phyloP scores from a whole-genome alignment of 2,113 vertebrate species.

The Mus pahari region DNA sequence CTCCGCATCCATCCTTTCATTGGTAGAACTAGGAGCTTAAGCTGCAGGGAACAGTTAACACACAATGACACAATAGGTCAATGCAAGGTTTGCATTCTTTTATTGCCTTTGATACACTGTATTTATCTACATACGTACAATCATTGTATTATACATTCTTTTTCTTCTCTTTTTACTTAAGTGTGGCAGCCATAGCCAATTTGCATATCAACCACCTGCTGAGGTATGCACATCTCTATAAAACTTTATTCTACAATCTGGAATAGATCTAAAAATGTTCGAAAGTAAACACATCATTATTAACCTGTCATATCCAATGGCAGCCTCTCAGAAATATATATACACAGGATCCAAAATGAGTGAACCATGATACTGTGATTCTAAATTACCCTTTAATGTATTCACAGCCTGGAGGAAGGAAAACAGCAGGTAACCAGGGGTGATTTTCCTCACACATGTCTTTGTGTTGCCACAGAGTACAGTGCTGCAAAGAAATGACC shows the following conservation, averaged over 20 bases:
- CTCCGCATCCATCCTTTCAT: constrained; percentile 37
- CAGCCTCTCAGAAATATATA: constrained; percentile 72
- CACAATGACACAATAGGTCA: constrained; percentile 17
- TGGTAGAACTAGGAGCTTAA: constrained; percentile 39
- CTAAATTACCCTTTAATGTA: constrained; percentile 29
- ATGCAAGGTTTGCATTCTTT: constrained; percentile 45
- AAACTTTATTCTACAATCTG: constrained; percentile 81
- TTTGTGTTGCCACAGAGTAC: constrained; percentile 57
- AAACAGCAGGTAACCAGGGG: neutral
- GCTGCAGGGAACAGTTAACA: constrained; percentile 48
- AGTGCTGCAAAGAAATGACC: constrained; percentile 48
- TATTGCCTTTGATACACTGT: constrained; percentile 10
- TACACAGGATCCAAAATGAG: constrained; percentile 73
- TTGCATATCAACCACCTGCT: constrained; percentile 81
- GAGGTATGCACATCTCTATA: constrained; percentile 74
- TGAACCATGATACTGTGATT: constrained; percentile 43
- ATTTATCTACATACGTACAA: constrained; percentile 20
- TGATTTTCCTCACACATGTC: constrained; percentile 20
- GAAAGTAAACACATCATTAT: constrained; percentile 81
- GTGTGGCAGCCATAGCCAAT: constrained; percentile 77
- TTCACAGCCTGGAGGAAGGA: neutral
- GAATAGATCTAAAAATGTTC: constrained; percentile 81
- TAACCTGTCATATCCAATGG: constrained; percentile 74
- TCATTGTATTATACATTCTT: constrained; percentile 57
- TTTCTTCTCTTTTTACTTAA: constrained; percentile 76